Evolutionary conservation across 2,888 invertebrate genomes (phyloP), one percentile per base, ranked within the genome.

Genomic region (Ommatoiulus sabulosus): DNA sequence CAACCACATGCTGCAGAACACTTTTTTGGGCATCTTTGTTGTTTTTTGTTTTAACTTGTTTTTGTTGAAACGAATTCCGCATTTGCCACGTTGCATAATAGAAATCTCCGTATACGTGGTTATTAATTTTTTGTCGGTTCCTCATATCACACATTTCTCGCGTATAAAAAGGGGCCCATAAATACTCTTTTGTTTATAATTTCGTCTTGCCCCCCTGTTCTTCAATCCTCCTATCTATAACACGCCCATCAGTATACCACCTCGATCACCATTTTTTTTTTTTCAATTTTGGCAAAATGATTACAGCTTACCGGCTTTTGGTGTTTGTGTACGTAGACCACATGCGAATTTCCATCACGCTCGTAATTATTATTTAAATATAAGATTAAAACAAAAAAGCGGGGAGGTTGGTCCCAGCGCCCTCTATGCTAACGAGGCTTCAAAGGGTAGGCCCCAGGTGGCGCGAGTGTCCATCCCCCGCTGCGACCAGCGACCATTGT

Each of bases 211-310:
- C 52, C 52, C 52, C 52, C 52, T 52, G 52, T 52, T 15, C 52
- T 52, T 52, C 52, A 52, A 52, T 15, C 52, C 46, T 46, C 46
- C 46, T 7, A 46, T 46, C 46, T 8, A 46, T 8, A 46, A 46
- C 46, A 7, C 52, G 52, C 52, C 52, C 15, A 52, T 52, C 52
- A 52, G 52, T 52, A 52, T 10, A 52, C 52, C 52, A 52, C 52
- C 52, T 52, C 46, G 8, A 46, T 8, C 5, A 7, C 8, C 8
- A 7, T 46, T 46, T 52, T 52, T 52, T 52, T 7, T 52, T 10
- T 52, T 52, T 52, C 52, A 52, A 52, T 52, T 52, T 52, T 52
- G 52, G 52, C 52, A 52, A 52, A 52, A 52, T 52, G 52, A 52
- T 52, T 52, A 52, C 52, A 52, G 52, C 52, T 52, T 52, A 52